Conservation (phyloP, 2,113 vertebrate species). For the Daphoenositta chrysoptera region DNA sequence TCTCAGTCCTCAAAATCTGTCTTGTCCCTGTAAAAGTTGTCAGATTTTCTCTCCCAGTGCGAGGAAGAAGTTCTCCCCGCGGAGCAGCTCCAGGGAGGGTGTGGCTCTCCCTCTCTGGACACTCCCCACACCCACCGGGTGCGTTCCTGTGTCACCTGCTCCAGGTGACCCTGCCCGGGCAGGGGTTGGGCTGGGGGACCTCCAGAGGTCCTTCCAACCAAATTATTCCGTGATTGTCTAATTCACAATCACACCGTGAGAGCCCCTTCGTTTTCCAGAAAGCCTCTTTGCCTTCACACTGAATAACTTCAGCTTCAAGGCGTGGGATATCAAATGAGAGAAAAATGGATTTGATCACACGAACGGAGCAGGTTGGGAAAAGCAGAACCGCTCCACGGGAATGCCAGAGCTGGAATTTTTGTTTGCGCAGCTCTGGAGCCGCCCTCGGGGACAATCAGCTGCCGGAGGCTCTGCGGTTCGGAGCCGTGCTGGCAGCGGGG, state of each 20-base stretch:
- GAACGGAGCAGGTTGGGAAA: not conserved
- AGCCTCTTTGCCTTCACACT: not conserved
- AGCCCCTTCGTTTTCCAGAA: not conserved
- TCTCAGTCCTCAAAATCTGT: accelerated
- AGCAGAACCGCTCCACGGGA: accelerated
- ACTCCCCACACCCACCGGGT: not conserved
- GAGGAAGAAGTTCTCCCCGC: not conserved
- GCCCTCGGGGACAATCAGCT: not conserved
- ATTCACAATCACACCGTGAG: accelerated
- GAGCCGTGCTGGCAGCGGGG: not conserved
- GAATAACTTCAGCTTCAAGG: not conserved
- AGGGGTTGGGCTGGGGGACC: not conserved
- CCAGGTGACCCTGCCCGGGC: not conserved
- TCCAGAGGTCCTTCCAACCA: not conserved
- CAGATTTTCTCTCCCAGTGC: not conserved
- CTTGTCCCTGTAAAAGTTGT: not conserved
- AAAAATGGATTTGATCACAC: not conserved
- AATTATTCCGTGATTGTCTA: too few relatives aligned
- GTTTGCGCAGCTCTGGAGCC: not conserved
- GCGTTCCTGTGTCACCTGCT: not conserved
- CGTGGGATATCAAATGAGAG: not conserved
- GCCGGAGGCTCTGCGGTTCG: not conserved
- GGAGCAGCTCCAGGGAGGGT: not conserved
- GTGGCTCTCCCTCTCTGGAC: not conserved
- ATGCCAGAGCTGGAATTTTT: not conserved